These are phyloP conservation scores for Chromobotia macracanthus DNA, from an alignment of 2,797 vertebrate species.

Conservation along the genomic window DNA sequence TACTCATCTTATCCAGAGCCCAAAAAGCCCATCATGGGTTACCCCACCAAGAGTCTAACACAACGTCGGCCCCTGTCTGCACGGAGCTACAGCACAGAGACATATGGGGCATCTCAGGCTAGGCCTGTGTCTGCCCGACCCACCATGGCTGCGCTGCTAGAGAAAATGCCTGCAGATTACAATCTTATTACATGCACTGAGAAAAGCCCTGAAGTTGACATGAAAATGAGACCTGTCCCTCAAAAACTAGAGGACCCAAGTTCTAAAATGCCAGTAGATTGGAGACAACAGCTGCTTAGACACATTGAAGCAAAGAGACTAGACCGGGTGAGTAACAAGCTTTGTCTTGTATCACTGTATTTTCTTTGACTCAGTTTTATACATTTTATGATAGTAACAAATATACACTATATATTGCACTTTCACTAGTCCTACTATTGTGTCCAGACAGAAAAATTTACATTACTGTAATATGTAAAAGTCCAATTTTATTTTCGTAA, in stretches of 20 bases:
- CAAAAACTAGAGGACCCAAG: constrained; percentile 94
- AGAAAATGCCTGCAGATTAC: constrained; percentile 98
- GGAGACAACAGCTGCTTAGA: constrained; percentile 99
- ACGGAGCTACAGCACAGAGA: constrained; percentile 98
- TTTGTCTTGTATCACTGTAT: not conserved
- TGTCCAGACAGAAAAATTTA: too few species aligned
- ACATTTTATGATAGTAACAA: too few species aligned
- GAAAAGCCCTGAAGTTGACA: constrained; percentile 89
- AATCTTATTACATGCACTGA: constrained; percentile 94
- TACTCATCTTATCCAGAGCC: constrained; percentile 93
- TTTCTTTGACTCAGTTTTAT: not conserved
- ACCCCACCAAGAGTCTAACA: constrained; percentile 96
- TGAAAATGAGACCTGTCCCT: constrained; percentile 87
- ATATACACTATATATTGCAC: too few species aligned
- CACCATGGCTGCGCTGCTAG: constrained; percentile 97
- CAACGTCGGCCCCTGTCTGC: constrained; percentile 96
- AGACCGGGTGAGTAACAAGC: constrained; percentile 90
- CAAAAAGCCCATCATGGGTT: constrained; percentile 87
- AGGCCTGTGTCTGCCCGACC: constrained; percentile 97
- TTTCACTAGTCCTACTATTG: too few species aligned
- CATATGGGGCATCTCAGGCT: constrained; percentile 94
- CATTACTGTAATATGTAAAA: too few species aligned
- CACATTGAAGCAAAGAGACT: constrained; percentile 99
- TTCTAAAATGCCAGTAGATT: constrained; percentile 98
- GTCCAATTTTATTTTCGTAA: too few species aligned